Evolutionary conservation across 1,140 invertebrate genomes (phyloP).

Genomic region (Caerostris extrusa): DNA sequence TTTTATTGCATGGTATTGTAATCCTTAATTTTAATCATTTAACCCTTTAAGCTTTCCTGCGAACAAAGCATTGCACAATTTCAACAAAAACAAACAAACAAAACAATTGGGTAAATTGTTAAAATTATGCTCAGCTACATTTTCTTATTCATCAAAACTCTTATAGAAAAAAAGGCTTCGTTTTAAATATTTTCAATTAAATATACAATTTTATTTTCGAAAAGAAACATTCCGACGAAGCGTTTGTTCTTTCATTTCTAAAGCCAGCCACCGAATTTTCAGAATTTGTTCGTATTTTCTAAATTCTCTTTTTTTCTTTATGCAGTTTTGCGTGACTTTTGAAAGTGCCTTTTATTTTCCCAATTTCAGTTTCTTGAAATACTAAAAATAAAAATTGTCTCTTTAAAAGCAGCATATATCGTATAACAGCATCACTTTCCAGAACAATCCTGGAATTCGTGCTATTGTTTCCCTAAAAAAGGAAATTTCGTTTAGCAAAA

Average conservation of each 20-base stretch:
- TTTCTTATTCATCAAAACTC: too few species aligned
- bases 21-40: too few species aligned
- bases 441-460: slow-evolving; percentile 28
- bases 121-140: too few species aligned
- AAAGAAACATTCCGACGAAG: not conserved
- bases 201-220: too few species aligned
- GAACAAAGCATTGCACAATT: too few species aligned
- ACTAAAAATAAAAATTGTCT: not conserved
- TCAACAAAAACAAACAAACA: too few species aligned
- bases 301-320: not conserved
- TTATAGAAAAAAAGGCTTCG: too few species aligned
- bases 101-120: too few species aligned
- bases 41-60: too few species aligned
- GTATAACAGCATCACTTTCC: slow-evolving; percentile 29
- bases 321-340: slow-evolving; percentile 13
- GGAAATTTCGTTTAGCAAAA: slow-evolving; percentile 24
- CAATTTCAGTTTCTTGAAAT: not conserved
- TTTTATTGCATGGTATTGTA: too few species aligned
- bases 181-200: too few species aligned
- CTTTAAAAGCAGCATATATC: slow-evolving; percentile 28
- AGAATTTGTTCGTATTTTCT: not conserved
- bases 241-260: not conserved
- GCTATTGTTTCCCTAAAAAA: slow-evolving; percentile 33
- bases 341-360: slow-evolving; percentile 15
- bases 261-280: not conserved